phyloP scores from a whole-genome alignment of 1,140 invertebrate genomes.

The Drosophila simulans region DNA sequence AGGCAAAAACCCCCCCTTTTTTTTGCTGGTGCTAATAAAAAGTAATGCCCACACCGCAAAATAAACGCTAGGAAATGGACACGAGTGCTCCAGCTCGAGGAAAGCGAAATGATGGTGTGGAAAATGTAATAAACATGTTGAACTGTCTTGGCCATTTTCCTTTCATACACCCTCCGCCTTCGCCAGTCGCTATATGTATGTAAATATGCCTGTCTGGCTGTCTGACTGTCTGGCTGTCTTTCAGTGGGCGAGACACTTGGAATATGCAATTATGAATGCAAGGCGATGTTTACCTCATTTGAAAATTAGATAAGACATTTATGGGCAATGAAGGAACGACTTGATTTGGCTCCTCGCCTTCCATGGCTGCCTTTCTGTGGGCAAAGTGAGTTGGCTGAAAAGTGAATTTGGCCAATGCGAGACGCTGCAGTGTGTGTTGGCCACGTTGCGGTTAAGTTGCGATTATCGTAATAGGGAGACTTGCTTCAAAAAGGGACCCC shows the following conservation, averaged over 20 bases:
- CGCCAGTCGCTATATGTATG: neutral
- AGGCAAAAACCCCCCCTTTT: slow-evolving; percentile 16
- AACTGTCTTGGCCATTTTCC: slow-evolving; percentile 28
- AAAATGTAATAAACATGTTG: slow-evolving; percentile 81
- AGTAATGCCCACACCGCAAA: slow-evolving; percentile 70
- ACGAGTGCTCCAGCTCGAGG: slow-evolving; percentile 39
- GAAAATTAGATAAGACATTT: slow-evolving; percentile 77
- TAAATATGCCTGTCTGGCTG: neutral
- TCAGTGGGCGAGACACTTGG: slow-evolving; percentile 68
- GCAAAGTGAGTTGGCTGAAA: neutral
- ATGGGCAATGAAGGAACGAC: slow-evolving; percentile 63
- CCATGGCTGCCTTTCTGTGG: neutral
- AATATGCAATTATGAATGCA: slow-evolving; percentile 78
- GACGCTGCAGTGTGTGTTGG: neutral
- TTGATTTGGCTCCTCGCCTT: slow-evolving; percentile 50
- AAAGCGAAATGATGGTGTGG: slow-evolving; percentile 68
- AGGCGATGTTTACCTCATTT: slow-evolving; percentile 75
- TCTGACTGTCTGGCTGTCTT: slow-evolving; percentile 11
- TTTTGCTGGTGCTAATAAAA: slow-evolving; percentile 73
- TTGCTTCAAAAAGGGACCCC: neutral
- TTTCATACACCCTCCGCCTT: neutral
- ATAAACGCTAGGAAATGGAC: slow-evolving; percentile 75
- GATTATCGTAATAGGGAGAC: neutral
- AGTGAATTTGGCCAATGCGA: slow-evolving; percentile 9
- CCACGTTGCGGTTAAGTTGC: neutral